phyloP scores from a whole-genome alignment of 2,113 vertebrate genomes.

The Epinephelus cyanopodus region DNA sequence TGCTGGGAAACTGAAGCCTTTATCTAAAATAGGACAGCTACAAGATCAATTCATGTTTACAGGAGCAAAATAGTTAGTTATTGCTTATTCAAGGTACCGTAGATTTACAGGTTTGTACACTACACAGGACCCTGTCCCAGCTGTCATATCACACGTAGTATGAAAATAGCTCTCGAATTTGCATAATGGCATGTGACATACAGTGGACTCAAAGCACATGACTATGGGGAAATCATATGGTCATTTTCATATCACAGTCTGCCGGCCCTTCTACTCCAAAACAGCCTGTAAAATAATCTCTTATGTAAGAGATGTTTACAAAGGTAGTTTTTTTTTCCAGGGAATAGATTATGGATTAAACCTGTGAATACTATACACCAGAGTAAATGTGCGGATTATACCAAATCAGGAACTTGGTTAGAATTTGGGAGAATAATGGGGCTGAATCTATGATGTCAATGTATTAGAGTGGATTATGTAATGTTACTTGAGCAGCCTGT shows the following conservation, averaged over 20 bases:
- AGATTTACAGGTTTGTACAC: not conserved
- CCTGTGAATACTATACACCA: not conserved
- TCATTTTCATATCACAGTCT: not conserved
- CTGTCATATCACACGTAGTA: slow-evolving; percentile 8
- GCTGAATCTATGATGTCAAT: not conserved
- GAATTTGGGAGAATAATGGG: not conserved
- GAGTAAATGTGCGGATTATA: not conserved
- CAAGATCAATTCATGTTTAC: not conserved
- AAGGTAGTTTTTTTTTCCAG: not conserved
- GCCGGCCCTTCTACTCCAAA: not conserved
- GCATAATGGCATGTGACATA: not conserved
- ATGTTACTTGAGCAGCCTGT: too few relatives aligned
- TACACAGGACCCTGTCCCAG: not conserved
- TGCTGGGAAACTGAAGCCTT: too few relatives aligned
- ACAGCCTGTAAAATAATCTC: not conserved
- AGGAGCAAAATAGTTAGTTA: not conserved
- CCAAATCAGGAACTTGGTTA: not conserved
- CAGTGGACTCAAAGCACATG: not conserved
- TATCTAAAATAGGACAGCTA: too few relatives aligned
- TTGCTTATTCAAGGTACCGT: not conserved
- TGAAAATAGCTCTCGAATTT: slow-evolving; percentile 36
- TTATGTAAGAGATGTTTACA: slow-evolving; percentile 3
- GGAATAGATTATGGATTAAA: slow-evolving; percentile 5
- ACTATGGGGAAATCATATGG: not conserved
- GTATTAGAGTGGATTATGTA: not conserved